Percentiles rank a stretch among this genome's conserved stretches.
These are phyloP conservation scores for Corythoichthys intestinalis DNA, from an alignment of 2,113 vertebrate species.

Conservation along the genomic window DNA sequence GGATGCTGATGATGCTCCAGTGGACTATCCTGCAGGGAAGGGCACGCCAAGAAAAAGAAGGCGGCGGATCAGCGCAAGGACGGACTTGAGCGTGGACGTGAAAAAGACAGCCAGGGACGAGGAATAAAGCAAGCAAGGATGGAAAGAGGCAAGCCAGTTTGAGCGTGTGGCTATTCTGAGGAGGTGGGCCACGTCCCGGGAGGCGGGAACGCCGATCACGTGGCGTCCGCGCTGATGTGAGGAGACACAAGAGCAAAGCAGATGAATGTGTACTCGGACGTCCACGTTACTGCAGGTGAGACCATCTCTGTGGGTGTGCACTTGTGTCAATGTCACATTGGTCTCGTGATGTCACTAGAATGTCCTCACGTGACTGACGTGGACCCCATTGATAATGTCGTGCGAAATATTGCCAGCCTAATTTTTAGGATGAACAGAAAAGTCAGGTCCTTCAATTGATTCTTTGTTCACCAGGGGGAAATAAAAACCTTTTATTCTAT, in stretches of 20 bases:
- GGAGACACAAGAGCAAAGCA: constrained; percentile 18
- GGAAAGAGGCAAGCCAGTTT: constrained; percentile 21
- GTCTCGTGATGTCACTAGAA: not conserved
- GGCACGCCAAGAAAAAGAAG: not conserved
- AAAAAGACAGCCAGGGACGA: not conserved
- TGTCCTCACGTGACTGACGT: not conserved
- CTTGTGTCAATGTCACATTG: not conserved
- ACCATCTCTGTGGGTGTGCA: not conserved
- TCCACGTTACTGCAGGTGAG: constrained; percentile 47
- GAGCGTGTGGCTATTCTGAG: constrained; percentile 60
- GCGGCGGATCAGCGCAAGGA: constrained; percentile 3
- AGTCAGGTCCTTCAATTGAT: no score
- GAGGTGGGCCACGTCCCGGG: constrained; percentile 64
- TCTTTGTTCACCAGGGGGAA: no score
- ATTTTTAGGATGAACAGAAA: no score
- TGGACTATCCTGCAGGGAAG: not conserved
- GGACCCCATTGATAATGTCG: not conserved
- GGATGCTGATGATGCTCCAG: constrained; percentile 1
- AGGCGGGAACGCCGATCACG: constrained; percentile 18
- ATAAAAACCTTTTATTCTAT: no score
- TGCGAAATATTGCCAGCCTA: no score
- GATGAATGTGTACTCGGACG: constrained; percentile 24
- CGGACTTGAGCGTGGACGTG: constrained; percentile 19
- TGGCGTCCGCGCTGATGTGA: constrained; percentile 34
- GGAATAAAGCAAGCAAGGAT: not conserved